A percentile compares a stretch with the other conserved stretches of the same genome.
Evolutionary conservation across 2,113 vertebrate genomes (phyloP).

Genomic region (Archocentrus centrarchus): DNA sequence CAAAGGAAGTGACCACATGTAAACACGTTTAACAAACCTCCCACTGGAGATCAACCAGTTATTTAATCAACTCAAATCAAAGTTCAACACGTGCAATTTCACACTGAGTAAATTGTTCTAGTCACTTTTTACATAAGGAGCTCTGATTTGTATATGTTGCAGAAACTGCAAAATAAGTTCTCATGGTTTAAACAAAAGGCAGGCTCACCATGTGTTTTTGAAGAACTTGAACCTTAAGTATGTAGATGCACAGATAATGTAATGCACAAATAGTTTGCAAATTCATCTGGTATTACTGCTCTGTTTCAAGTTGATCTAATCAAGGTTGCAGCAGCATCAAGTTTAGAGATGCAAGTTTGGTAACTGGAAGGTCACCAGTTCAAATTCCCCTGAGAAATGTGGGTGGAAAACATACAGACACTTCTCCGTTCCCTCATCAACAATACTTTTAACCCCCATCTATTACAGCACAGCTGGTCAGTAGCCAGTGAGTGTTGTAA

Average conservation of each 20-base stretch:
- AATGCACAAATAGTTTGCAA: neutral
- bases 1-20: slow-evolving; percentile 23
- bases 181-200: slow-evolving; percentile 15
- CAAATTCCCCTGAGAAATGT: slow-evolving; percentile 26
- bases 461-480: slow-evolving; percentile 28
- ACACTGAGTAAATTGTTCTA: neutral
- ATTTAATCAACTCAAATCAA: slow-evolving; percentile 42
- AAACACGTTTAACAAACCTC: slow-evolving; percentile 34
- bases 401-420: slow-evolving; percentile 19
- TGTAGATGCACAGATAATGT: neutral
- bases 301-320: neutral
- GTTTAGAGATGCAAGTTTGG: slow-evolving; percentile 13
- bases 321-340: slow-evolving; percentile 8
- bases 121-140: neutral
- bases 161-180: neutral
- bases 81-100: neutral
- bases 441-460: slow-evolving; percentile 7
- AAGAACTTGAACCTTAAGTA: neutral
- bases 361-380: slow-evolving; percentile 27
- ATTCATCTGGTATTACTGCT: slow-evolving; percentile 10
- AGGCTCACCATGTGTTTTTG: slow-evolving; percentile 22
- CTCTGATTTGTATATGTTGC: neutral
- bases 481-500: neutral
- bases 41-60: slow-evolving; percentile 23
- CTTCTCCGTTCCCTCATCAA: slow-evolving; percentile 29